Evolutionary conservation across 2,888 invertebrate genomes (phyloP), one percentile per base, ranked within the genome.

Genomic region (Ormyrus pomaceus): DNA sequence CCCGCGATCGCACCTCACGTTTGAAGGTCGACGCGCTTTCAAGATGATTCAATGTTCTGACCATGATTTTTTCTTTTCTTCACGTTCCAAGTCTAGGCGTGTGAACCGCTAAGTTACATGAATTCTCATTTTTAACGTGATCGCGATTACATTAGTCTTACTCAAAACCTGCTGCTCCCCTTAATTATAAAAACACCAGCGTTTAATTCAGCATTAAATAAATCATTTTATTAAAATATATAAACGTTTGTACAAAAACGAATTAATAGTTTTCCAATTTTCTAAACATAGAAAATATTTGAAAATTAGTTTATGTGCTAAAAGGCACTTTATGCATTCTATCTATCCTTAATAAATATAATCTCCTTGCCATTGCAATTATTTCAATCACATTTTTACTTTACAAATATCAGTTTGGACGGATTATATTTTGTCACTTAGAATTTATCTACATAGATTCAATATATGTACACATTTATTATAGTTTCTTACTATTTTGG

Each of bases 321-420:
- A 69, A 83, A 84, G 84, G 84, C 83, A 84, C 84, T 83, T 79
- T 58, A 74, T 83, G 74, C 79, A 82, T 79, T 79, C 66, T 83
- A 13, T 59, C 46, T n/a, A 61, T 19, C 73, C 51, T 75, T 69
- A 62, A 50, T 70, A 58, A 61, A 58, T 59, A 50, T 61, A 71
- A 76, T 82, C 81, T 80, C 81, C 69, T 83, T 69, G 46, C 84
- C 86, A 86, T 87, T 87, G 86, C 86, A 85, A 79, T 72, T 83
- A 71, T 73, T 82, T 84, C 71, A 71, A 50, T 79, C 70, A 65
- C 51, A 45, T 70, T 64, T 75, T 6, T 71, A 81, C 80, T 80
- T 62, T n/a, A 10, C 55, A 79, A 80, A 78, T 85, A 83, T 45
- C 73, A 74, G 82, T 82, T 86, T 84, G 87, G 87, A 87, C 86